These are phyloP conservation scores for Platycnemis pennipes DNA, from an alignment of 2,888 invertebrate genomes.

Conservation along the genomic window DNA sequence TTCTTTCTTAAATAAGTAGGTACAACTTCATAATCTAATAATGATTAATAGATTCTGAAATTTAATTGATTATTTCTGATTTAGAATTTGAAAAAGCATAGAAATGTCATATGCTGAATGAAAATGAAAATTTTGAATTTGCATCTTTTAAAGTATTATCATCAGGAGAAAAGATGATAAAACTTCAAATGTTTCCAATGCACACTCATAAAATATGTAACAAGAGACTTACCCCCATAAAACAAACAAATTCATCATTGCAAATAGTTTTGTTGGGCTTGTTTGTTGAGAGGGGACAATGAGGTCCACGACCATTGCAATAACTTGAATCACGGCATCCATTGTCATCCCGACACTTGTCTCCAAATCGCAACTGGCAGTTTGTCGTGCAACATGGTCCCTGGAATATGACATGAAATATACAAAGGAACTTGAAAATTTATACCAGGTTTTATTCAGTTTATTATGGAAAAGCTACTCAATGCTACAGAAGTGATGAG, in stretches of 20 bases:
- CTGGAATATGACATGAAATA: slow-evolving; percentile 78
- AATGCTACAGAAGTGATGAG: slow-evolving; percentile 74
- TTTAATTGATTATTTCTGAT: background rate
- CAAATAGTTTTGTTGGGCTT: slow-evolving; percentile 97
- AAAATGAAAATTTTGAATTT: no score
- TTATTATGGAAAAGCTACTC: background rate
- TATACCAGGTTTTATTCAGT: slow-evolving; percentile 68
- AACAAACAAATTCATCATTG: slow-evolving; percentile 98
- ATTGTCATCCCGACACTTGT: slow-evolving; percentile 95
- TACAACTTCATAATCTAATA: no score
- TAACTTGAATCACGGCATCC: slow-evolving; percentile 96
- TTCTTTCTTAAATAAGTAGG: no score
- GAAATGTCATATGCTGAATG: no score
- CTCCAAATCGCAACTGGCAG: slow-evolving; percentile 91
- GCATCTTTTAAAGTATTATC: background rate
- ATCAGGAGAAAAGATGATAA: no score
- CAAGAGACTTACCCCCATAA: slow-evolving; percentile 90
- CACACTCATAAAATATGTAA: background rate
- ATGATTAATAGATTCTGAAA: no score
- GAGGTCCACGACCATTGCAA: slow-evolving; percentile 93
- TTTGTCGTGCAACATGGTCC: slow-evolving; percentile 97
- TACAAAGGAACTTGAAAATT: slow-evolving; percentile 51
- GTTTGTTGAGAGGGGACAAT: slow-evolving; percentile 95
- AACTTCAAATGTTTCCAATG: background rate
- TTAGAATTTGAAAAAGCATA: no score